Conservation (phyloP, 1,140 invertebrate genomes). For the Pantala flavescens region DNA sequence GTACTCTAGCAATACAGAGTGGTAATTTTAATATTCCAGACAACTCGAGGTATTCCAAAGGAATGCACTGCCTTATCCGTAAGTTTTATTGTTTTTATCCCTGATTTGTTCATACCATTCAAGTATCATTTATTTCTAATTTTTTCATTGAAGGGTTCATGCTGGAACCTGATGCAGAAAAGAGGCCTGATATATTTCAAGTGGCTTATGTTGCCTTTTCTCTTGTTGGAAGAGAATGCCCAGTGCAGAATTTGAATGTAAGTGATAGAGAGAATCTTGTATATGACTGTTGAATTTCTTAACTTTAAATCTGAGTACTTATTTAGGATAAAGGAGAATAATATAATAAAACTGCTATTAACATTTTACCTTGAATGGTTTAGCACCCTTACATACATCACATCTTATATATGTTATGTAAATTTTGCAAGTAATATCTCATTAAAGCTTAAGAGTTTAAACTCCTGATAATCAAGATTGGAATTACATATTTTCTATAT, state of each 20-base stretch:
- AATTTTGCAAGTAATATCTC: no score
- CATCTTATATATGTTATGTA: no score
- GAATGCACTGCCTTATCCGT: conserved; percentile 40
- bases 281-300: no score
- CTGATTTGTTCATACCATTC: conserved; percentile 16
- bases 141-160: conserved; percentile 55
- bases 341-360: no score
- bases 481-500: no score
- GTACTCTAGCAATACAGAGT: conserved; percentile 84
- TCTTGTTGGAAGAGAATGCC: conserved; percentile 60
- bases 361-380: no score
- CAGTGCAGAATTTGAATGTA: conserved; percentile 74
- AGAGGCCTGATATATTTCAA: conserved; percentile 82
- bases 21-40: conserved; percentile 82
- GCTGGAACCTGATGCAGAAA: conserved; percentile 70
- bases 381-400: no score
- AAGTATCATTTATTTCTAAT: conserved; percentile 19
- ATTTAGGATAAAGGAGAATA: no score
- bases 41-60: conserved; percentile 57
- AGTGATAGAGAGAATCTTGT: conserved; percentile 23
- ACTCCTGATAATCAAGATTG: no score
- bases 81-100: conserved; percentile 25
- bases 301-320: no score
- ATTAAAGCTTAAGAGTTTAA: no score
- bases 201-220: conserved; percentile 69